phyloP scores from a whole-genome alignment of 2,113 vertebrate genomes.

The Myiopsitta monachus region DNA sequence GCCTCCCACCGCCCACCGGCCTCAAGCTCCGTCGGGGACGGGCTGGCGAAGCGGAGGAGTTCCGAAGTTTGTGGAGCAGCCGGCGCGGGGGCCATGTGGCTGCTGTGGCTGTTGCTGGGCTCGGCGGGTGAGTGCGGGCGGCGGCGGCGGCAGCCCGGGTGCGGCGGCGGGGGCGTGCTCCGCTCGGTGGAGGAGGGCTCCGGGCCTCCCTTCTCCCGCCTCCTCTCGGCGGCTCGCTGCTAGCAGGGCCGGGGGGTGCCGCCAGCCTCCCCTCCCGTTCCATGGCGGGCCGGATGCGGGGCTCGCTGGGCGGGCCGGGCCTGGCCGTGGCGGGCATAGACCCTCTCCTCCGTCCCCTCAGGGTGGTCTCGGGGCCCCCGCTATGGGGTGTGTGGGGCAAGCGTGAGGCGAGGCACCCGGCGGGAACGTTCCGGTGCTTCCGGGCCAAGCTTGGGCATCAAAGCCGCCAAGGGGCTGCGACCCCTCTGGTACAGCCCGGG shows the following conservation, averaged over 20 bases:
- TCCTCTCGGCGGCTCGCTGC: neutral
- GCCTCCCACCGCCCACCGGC: neutral
- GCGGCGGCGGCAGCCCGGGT: neutral
- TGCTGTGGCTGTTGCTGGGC: slow-evolving; percentile 84
- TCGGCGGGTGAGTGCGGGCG: slow-evolving; percentile 77
- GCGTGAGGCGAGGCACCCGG: slow-evolving; percentile 31
- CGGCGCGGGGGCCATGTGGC: slow-evolving; percentile 77
- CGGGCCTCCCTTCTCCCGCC: neutral
- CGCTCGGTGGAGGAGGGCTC: neutral
- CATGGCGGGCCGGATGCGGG: neutral
- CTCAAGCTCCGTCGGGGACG: neutral
- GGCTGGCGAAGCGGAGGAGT: slow-evolving; percentile 25
- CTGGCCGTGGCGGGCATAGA: neutral
- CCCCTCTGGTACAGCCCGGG: too few relatives aligned
- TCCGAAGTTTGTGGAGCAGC: slow-evolving; percentile 37
- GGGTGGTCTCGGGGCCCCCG: neutral
- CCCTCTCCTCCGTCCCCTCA: neutral
- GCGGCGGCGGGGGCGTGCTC: neutral
- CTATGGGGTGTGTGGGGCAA: neutral
- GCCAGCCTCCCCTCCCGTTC: neutral
- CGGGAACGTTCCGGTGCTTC: neutral
- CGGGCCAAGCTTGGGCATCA: neutral
- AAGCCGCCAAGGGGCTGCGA: neutral
- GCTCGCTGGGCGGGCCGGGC: neutral
- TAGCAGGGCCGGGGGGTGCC: neutral